Base-by-base conservation (phyloP, 2,113 vertebrate genomes). In the Eonycteris spelaea region DNA sequence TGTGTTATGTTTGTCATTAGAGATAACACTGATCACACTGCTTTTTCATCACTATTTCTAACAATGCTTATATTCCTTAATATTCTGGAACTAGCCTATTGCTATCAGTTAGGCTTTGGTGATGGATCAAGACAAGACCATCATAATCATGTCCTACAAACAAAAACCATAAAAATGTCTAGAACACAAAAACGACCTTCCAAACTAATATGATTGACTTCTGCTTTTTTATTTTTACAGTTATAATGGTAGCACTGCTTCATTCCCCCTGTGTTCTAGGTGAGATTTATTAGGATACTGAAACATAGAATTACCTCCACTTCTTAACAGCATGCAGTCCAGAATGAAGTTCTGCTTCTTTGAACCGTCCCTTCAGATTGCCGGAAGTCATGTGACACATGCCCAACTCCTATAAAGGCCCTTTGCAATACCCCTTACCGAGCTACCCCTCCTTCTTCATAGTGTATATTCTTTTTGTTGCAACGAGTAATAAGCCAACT, bases 391-490 rank as follows among this genome's bases (percentile, higher is more conserved):
- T 33, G 24, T 74, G 26, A 57, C 59, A 83, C 7, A 2, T 63
- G 22, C 30, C 15, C 68, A 19, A 14, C 7, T 40, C 40, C 30
- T 43, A 5, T 40, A 15, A 59, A 40, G 40, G 12, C n/a, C 35
- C 48, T 74, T 16, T 30, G 19, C 12, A 16, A 2, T 55, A 4
- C 45, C 21, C 33, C 43, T n/a, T 22, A 0, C 53, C 16, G 45
- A 74, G 33, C 22, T 24, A 10, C 6, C 18, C 6, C 33, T 1
- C 16, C 2, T 7, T n/a, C 15, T 30, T 48, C 51, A 0, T 5
- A 26, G 26, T 21, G 22, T 87, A 4, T 19, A 1, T 51, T 77
- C 16, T 83, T 26, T 18, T 2, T 51, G 2, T 61, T 40, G 0
- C 7, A 10, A 1, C 70, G n/a, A 38, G 38, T 15, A 40, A 10